Evolutionary conservation across 2,113 vertebrate genomes (phyloP).

Genomic region (Picathartes gymnocephalus): DNA sequence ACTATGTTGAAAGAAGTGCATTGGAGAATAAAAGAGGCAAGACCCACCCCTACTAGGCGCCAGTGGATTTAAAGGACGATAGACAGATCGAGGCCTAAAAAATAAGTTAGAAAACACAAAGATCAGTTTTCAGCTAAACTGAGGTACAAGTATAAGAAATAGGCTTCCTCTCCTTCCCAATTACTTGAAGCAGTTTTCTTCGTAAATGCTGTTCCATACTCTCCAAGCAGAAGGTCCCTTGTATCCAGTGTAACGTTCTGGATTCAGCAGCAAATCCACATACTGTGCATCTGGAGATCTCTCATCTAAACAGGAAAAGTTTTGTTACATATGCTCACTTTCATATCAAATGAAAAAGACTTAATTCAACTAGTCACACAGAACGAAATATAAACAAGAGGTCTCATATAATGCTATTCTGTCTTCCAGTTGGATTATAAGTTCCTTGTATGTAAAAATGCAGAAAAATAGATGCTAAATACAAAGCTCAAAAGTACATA

Average conservation of each 20-base stretch:
- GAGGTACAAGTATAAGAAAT: background rate
- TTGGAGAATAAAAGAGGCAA: constrained; percentile 16
- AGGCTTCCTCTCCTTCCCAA: background rate
- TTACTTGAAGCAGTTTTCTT: constrained; percentile 99
- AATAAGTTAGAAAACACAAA: constrained; percentile 12
- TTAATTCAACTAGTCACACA: background rate
- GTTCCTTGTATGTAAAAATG: background rate
- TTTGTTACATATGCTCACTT: background rate
- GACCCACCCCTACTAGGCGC: constrained; percentile 84
- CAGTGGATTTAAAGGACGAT: constrained; percentile 93
- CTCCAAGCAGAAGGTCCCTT: constrained; percentile 93
- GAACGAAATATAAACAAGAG: background rate
- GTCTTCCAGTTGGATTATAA: background rate
- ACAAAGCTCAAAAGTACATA: background rate
- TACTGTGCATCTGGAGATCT: constrained; percentile 90
- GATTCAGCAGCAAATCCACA: constrained; percentile 91
- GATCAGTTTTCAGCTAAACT: background rate
- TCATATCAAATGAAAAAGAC: background rate
- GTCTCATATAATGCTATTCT: background rate
- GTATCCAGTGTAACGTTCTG: constrained; percentile 91
- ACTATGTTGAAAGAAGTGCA: background rate
- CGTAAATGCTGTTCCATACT: constrained; percentile 98
- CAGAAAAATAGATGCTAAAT: background rate
- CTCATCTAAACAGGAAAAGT: constrained; percentile 78
- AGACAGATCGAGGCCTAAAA: constrained; percentile 91